Evolutionary conservation across 2,888 invertebrate genomes (phyloP).

Genomic region (Imbricaverruca yamaguchii): DNA sequence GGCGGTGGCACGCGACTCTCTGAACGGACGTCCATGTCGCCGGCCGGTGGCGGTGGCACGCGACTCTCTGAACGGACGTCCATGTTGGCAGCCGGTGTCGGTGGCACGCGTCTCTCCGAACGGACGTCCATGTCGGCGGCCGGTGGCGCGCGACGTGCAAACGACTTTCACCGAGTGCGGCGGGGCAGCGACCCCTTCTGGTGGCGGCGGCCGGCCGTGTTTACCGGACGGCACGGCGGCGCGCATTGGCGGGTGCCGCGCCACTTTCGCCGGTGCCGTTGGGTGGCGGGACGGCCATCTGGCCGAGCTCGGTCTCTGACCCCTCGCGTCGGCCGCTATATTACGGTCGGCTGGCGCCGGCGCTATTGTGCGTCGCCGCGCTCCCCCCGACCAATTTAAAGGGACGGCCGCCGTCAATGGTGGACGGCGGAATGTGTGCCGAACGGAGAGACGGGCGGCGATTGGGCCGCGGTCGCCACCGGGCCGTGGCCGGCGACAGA

Average conservation of each 20-base stretch:
- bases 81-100: neutral
- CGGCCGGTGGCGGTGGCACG: neutral
- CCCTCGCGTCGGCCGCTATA: neutral
- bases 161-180: slow-evolving; percentile 10
- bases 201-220: neutral
- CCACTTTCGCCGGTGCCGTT: neutral
- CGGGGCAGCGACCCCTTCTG: neutral
- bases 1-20: neutral
- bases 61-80: neutral
- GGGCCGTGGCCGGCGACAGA: neutral
- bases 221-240: neutral
- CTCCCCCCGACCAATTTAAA: neutral
- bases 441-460: neutral
- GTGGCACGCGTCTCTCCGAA: neutral
- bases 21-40: neutral
- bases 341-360: neutral
- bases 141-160: neutral
- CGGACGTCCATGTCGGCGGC: neutral
- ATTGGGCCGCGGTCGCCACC: neutral
- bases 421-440: slow-evolving; percentile 1
- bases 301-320: neutral
- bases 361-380: neutral
- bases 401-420: neutral
- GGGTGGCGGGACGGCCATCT: neutral
- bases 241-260: neutral